Base-by-base conservation (phyloP, 2,888 invertebrate genomes). In the Tetranychus piercei region DNA sequence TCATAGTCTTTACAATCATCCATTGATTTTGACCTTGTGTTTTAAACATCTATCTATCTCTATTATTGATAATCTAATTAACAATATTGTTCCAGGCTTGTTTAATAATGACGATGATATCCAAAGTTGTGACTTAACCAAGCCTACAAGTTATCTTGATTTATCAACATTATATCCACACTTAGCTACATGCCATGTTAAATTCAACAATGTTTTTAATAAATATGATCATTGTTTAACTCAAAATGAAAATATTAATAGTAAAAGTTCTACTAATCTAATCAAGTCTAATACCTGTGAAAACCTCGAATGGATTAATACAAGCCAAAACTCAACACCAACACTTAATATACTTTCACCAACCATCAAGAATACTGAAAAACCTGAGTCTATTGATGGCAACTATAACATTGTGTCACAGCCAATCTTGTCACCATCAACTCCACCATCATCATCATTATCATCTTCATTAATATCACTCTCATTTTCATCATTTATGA, bases 391-490 rank as follows among this genome's bases (percentile, higher is more conserved):
- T 55, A 55, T 55, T 55, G 15, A 55, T 15, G 15, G 55, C 9
- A 55, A 34, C 34, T 34, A 5, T 5, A 34, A 55, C 55, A 55
- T 55, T 55, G 55, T 9, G 55, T 55, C 15, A 55, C 55, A 9
- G 15, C 15, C 34, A 23, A 34, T 34, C 34, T 34, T 34, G 34
- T 34, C 34, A 34, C 4, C 34, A 34, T 34, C 34, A 34, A 34
- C 34, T 34, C 34, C 3, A 34, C 34, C 34, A 34, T 34, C 65
- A 65, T 65, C 34, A 34, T 34, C 65, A 65, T 65, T 20, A 65
- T n/a, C 66, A 65, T 65, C 66, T 65, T 65, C 66, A 65, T 65
- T 65, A 65, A n/a, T 20, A 20, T 65, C 66, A 65, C 20, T 20
- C 66, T 65, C 66, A n/a, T 65, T n/a, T 65, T 65, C 20, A 65